A percentile compares a stretch with the other conserved stretches of the same genome.
Conservation (phyloP, 2,797 vertebrate species). For the Melanotaenia nigrans region DNA sequence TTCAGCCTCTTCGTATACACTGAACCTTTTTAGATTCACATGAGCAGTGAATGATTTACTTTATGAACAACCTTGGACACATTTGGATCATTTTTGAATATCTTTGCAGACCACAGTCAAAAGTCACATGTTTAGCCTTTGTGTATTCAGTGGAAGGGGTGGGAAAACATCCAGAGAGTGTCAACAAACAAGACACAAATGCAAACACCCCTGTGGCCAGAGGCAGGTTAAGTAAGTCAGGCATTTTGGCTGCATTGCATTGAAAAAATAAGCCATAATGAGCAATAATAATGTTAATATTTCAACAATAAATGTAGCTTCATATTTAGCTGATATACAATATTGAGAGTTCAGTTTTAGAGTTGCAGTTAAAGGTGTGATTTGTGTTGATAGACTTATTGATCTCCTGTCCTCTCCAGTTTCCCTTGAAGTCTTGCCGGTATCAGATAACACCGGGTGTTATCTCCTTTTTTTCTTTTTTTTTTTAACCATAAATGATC, state of each 20-base stretch:
- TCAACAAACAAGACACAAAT: constrained; percentile 51
- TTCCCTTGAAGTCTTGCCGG: constrained; percentile 21
- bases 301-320: background rate
- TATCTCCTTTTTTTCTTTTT: background rate
- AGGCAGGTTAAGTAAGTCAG: constrained; percentile 4
- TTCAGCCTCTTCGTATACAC: constrained; percentile 12
- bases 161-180: constrained; percentile 52
- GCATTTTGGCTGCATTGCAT: constrained; percentile 9
- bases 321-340: background rate
- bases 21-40: constrained; percentile 15
- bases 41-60: constrained; percentile 40
- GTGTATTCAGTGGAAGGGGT: constrained; percentile 47
- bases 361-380: constrained; percentile 11
- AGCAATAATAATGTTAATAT: background rate
- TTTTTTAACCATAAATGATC: constrained; percentile 16
- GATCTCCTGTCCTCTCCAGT: constrained; percentile 41
- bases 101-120: constrained; percentile 24
- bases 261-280: background rate
- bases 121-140: constrained; percentile 45
- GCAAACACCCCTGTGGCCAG: constrained; percentile 48
- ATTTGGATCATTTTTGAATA: constrained; percentile 38
- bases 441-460: constrained; percentile 1
- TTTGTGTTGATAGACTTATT: constrained; percentile 35
- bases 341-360: background rate
- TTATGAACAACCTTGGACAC: constrained; percentile 41